phyloP scores from a whole-genome alignment of 2,888 invertebrate genomes.

The Odiellus spinosus region DNA sequence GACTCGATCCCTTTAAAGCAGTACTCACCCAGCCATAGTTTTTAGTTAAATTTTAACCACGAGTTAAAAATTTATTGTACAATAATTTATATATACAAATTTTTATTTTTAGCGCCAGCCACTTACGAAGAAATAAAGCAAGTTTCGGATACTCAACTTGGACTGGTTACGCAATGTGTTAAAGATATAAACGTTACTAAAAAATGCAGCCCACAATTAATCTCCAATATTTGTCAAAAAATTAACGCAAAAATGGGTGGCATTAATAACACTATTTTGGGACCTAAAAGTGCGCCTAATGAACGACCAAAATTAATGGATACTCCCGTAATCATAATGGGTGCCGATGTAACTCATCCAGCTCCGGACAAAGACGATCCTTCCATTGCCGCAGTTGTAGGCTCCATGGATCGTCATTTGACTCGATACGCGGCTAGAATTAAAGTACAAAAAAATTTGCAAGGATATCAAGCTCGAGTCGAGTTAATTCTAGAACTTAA shows the following conservation, averaged over 20 bases:
- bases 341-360: slow-evolving; percentile 86
- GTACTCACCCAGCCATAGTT: too few relatives aligned
- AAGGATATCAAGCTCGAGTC: slow-evolving; percentile 31
- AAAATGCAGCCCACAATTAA: too few relatives aligned
- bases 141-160: slow-evolving; percentile 8
- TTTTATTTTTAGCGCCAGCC: neutral
- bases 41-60: too few relatives aligned
- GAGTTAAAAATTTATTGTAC: too few relatives aligned
- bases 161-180: slow-evolving; percentile 11
- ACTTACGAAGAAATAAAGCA: slow-evolving; percentile 8
- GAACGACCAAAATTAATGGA: slow-evolving; percentile 25
- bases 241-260: slow-evolving; percentile 28
- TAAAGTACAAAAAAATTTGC: slow-evolving; percentile 50
- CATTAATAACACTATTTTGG: slow-evolving; percentile 22
- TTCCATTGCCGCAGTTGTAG: slow-evolving; percentile 50
- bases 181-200: too few relatives aligned
- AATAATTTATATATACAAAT: too few relatives aligned
- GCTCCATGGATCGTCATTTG: slow-evolving; percentile 45
- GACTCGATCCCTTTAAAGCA: too few relatives aligned
- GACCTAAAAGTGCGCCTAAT: neutral
- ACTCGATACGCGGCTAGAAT: slow-evolving; percentile 41
- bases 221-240: slow-evolving; percentile 25
- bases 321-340: slow-evolving; percentile 47
- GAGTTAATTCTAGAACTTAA: slow-evolving; percentile 61
- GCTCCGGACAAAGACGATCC: slow-evolving; percentile 47